Evolutionary conservation across 2,888 invertebrate species (phyloP), one percentile per base, ranked within the genome.

Genomic region (Zygothrica quintamaculata): DNA sequence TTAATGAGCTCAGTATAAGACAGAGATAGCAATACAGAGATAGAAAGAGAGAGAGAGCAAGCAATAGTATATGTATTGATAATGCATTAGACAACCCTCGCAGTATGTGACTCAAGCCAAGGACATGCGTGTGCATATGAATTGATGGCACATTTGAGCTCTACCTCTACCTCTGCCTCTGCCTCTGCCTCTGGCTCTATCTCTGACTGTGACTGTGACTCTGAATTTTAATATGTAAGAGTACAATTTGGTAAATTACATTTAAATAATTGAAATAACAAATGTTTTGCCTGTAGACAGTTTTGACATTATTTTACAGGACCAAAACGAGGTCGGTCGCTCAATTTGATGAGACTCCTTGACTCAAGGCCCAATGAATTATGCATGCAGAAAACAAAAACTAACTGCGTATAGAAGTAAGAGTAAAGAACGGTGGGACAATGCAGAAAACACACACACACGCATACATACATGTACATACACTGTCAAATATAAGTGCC

Each of bases 221-320:
- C 51, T 11, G 58, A 51, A 55, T 55, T 58, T 50, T 34, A 55
- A 29, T 29, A 48, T 46, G 61, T 60, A 50, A 67, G 57, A 52
- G 71, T 57, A 72, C 84, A 73, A 79, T 79, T 86, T 78, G 66
- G 29, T 43, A 79, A 86, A 80, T 80, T 84, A 86, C 84, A 74
- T 86, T 65, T 86, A 73, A 86, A 80, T 80, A 80, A 80, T 80
- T 79, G 77, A 80, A 84, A 79, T 65, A 74, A 86, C 80, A 80
- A 80, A 80, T 80, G 87, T 69, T 73, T 61, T 48, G 65, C 46
- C 61, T 50, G 62, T 76, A 66, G 68, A 79, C 72, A 76, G 68
- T 79, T 86, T 79, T 82, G 73, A 80, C 86, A 78, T 55, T 53
- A 43, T 58, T 74, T 70, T 39, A 46, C 36, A 60, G 47, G 67